Conservation (phyloP, 35 echinoderm and acorn worm species). For the Ophioderma brevispina region DNA sequence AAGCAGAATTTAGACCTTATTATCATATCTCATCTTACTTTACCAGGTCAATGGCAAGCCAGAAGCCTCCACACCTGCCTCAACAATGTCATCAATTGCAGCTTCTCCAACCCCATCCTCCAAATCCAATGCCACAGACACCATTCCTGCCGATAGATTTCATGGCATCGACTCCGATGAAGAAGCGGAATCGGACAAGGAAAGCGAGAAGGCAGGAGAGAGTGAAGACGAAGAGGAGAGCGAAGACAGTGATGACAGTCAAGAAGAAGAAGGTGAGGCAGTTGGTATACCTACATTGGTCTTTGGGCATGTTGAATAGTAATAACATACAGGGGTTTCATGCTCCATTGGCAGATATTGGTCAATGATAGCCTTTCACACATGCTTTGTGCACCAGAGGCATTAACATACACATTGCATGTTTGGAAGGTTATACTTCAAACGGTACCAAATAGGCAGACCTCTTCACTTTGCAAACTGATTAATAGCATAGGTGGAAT, state of each 20-base stretch:
- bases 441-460: too few species aligned
- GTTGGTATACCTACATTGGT: too few species aligned
- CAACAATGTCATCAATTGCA: background rate
- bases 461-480: too few species aligned
- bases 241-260: background rate
- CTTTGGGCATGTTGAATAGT: too few species aligned
- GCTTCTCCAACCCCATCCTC: background rate
- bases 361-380: too few species aligned
- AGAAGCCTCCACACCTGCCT: background rate
- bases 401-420: too few species aligned
- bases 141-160: constrained; percentile 1
- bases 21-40: background rate
- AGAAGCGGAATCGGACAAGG: background rate
- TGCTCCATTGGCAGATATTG: too few species aligned
- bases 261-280: background rate
- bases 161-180: background rate
- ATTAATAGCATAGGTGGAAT: too few species aligned
- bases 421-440: too few species aligned
- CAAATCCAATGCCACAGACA: constrained; percentile 5
- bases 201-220: background rate
- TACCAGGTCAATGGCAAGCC: background rate
- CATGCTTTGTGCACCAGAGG: too few species aligned
- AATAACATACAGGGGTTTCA: too few species aligned
- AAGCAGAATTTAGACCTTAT: too few species aligned
- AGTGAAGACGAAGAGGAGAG: background rate